phyloP scores from a whole-genome alignment of 2,113 vertebrate genomes.

The Ictidomys tridecemlineatus region DNA sequence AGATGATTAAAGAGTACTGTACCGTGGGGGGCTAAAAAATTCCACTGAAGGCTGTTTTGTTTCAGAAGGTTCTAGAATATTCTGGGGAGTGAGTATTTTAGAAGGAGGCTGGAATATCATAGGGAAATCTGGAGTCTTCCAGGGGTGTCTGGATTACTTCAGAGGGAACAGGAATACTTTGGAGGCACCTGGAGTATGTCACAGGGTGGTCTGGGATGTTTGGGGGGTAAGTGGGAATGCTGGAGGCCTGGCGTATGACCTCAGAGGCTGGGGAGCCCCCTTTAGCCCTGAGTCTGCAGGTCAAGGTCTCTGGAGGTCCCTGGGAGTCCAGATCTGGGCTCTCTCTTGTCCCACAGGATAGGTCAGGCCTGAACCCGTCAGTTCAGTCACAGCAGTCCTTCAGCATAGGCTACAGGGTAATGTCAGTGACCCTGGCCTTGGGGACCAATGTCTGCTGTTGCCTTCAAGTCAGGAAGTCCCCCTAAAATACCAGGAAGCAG shows the following conservation, averaged over 20 bases:
- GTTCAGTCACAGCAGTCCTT: constrained; percentile 83
- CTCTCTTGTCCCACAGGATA: constrained; percentile 84
- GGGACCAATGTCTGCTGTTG: constrained; percentile 89
- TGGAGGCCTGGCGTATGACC: too few relatives aligned
- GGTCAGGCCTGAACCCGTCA: constrained; percentile 88
- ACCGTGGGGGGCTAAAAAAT: not conserved
- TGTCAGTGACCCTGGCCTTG: constrained; percentile 88
- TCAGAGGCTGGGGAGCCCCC: not conserved
- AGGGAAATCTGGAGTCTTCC: not conserved
- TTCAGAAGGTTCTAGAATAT: not conserved
- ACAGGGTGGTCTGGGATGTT: not conserved
- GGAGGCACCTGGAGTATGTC: not conserved
- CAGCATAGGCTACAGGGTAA: constrained; percentile 89
- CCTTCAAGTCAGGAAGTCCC: constrained; percentile 87
- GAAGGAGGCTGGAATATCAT: not conserved
- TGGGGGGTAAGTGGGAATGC: not conserved
- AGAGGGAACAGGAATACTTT: not conserved
- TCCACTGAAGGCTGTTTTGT: not conserved
- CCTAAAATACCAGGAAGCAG: constrained; percentile 83
- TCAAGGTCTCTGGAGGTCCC: not conserved
- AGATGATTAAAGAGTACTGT: not conserved
- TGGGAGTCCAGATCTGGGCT: not conserved
- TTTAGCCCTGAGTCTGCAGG: not conserved
- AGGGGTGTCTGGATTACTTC: not conserved
- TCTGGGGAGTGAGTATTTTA: not conserved